phyloP scores from a whole-genome alignment of 2,797 vertebrate genomes.

The Fringilla coelebs region DNA sequence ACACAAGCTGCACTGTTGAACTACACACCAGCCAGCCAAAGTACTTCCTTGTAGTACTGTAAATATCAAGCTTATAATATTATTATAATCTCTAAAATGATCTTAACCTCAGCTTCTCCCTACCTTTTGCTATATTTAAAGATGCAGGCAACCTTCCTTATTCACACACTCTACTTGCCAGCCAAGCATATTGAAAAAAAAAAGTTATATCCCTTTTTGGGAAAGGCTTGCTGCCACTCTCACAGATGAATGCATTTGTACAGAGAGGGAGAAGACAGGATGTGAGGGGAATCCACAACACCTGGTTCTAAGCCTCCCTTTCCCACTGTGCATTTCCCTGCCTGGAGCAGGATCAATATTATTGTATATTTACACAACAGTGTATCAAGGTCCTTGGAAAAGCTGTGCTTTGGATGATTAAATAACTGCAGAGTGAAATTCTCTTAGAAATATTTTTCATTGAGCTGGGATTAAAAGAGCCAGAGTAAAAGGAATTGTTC shows the following conservation, averaged over 20 bases:
- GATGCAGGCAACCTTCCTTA: background rate
- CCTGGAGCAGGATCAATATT: background rate
- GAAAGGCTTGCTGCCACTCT: background rate
- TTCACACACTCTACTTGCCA: background rate
- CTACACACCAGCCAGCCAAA: background rate
- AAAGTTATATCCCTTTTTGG: background rate
- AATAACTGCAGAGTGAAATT: background rate
- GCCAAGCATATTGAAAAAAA: background rate
- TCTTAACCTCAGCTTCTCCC: background rate
- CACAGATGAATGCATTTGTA: background rate
- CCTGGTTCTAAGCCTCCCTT: background rate
- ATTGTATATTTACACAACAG: background rate
- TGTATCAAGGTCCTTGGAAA: background rate
- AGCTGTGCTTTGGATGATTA: background rate
- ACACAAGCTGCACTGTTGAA: background rate
- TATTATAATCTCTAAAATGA: background rate
- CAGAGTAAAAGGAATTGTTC: background rate
- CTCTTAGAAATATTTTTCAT: background rate
- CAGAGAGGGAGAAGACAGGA: background rate
- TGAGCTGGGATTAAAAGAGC: background rate
- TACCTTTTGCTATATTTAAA: background rate
- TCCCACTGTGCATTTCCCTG: background rate
- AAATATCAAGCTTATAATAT: background rate
- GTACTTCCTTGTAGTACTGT: background rate
- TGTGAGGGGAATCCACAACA: constrained; percentile 19